Percentiles rank a stretch among this genome's conserved stretches.
Evolutionary conservation across 2,113 vertebrate species (phyloP).

Genomic region (Protobothrops mucrosquamatus): DNA sequence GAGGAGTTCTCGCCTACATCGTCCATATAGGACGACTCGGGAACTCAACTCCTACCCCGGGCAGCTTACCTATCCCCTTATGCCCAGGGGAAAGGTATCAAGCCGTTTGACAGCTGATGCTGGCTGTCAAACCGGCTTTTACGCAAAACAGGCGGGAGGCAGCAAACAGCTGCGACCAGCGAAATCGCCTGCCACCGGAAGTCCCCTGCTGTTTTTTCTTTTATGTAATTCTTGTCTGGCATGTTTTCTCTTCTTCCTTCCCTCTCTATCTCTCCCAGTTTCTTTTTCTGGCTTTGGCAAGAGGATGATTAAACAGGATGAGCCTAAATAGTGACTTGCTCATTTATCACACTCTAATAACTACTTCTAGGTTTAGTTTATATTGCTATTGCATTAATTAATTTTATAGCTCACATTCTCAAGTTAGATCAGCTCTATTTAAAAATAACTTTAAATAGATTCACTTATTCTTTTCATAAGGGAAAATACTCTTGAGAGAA

Average conservation of each 20-base stretch:
- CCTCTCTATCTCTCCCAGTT: neutral
- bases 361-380: neutral
- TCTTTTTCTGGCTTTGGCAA: neutral
- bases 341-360: neutral
- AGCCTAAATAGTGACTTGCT: neutral
- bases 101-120: too few species aligned
- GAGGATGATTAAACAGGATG: neutral
- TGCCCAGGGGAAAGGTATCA: too few species aligned
- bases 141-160: too few species aligned
- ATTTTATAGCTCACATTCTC: neutral
- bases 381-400: neutral
- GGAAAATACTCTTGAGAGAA: neutral
- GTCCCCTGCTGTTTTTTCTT: neutral
- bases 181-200: too few species aligned
- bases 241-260: neutral
- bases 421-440: neutral
- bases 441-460: neutral
- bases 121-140: too few species aligned
- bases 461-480: neutral
- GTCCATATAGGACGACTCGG: too few species aligned
- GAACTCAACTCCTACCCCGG: too few species aligned
- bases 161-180: too few species aligned
- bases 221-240: neutral
- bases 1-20: too few species aligned
- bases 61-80: too few species aligned